These are phyloP conservation scores for Allygus modestus DNA, from an alignment of 2,888 invertebrate genomes.

Conservation along the genomic window DNA sequence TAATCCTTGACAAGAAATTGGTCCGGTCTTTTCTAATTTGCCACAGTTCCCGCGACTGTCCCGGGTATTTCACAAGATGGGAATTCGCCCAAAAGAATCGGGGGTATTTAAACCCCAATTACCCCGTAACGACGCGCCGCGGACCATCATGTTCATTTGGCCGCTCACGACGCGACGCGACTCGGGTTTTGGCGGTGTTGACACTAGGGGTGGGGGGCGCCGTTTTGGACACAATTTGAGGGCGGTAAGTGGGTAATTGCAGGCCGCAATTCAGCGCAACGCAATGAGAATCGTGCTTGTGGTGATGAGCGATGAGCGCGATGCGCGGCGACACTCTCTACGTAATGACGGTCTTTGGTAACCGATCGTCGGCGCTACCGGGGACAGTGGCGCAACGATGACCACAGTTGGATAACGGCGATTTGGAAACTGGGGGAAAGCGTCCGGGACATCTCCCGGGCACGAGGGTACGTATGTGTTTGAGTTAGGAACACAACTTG, in stretches of 20 bases:
- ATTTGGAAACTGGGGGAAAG: slow-evolving; percentile 22
- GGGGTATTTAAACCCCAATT: slow-evolving; percentile 26
- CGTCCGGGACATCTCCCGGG: not conserved
- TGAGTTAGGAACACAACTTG: too few relatives aligned
- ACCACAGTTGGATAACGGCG: slow-evolving; percentile 22
- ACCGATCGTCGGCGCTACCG: slow-evolving; percentile 14
- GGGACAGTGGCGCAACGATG: slow-evolving; percentile 24
- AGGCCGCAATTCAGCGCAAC: not conserved
- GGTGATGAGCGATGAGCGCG: slow-evolving; percentile 39
- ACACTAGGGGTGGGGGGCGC: slow-evolving; percentile 10
- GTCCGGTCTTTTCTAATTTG: not conserved
- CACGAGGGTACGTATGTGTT: too few relatives aligned
- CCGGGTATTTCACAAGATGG: slow-evolving; percentile 12
- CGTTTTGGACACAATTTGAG: slow-evolving; percentile 57
- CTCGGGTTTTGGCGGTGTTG: slow-evolving; percentile 20
- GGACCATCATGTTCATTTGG: slow-evolving; percentile 7
- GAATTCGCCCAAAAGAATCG: not conserved
- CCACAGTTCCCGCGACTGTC: not conserved
- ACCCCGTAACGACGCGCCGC: not conserved
- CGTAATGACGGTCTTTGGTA: slow-evolving; percentile 33
- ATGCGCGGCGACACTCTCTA: slow-evolving; percentile 45
- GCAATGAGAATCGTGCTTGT: slow-evolving; percentile 52
- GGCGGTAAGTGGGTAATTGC: slow-evolving; percentile 55
- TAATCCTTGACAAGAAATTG: too few relatives aligned
- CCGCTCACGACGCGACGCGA: not conserved